Conservation (phyloP, 2,797 vertebrate species). For the Oreochromis mossambicus region DNA sequence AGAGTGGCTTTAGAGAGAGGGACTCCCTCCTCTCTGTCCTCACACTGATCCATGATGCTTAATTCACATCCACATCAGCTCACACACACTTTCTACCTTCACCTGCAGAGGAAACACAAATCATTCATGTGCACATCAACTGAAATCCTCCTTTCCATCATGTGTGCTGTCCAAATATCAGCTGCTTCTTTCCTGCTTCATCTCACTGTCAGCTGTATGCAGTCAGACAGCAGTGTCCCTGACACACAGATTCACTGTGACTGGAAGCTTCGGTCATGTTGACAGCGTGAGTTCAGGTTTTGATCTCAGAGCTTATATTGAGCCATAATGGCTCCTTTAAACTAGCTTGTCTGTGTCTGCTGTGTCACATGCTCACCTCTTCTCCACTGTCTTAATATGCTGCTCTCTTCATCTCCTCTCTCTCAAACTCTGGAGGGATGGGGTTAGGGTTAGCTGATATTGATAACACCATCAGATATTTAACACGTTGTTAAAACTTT, state of each 20-base stretch:
- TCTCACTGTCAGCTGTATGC: no score
- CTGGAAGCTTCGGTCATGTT: not conserved
- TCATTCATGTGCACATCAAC: no score
- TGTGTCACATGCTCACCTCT: not conserved
- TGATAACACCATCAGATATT: not conserved
- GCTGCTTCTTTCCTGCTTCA: no score
- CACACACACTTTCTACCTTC: no score
- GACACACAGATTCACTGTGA: not conserved
- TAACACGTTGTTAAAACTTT: accelerated
- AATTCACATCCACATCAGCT: no score
- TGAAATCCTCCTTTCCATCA: no score
- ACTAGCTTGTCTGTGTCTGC: not conserved
- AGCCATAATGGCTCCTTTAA: not conserved
- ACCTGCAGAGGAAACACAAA: no score
- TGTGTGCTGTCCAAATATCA: not conserved
- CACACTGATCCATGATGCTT: accelerated
- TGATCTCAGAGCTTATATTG: not conserved
- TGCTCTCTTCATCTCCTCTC: not conserved
- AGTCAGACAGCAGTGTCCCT: not conserved
- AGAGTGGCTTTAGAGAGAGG: no score
- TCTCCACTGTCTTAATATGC: not conserved
- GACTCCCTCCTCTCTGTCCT: no score
- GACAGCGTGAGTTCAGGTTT: not conserved
- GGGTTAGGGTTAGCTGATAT: not conserved
- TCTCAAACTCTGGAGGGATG: not conserved